phyloP scores from a whole-genome alignment of 2,113 vertebrate genomes.

The Tor tambroides region DNA sequence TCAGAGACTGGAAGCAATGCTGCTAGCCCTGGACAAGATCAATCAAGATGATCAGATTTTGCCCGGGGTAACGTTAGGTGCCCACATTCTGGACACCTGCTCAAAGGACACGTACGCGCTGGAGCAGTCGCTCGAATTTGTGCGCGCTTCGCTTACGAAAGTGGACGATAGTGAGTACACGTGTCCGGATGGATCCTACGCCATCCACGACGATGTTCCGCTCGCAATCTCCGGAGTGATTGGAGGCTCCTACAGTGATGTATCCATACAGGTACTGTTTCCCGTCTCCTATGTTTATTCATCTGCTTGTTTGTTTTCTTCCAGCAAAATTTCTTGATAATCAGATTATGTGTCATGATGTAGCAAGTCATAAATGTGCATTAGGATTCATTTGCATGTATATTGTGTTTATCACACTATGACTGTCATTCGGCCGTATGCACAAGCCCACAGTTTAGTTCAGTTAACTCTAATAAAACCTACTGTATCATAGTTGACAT shows the following conservation, averaged over 20 bases:
- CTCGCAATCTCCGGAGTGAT: slow-evolving; percentile 95
- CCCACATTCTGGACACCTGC: slow-evolving; percentile 97
- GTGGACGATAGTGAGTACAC: slow-evolving; percentile 95
- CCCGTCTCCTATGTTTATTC: not conserved
- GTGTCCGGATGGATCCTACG: slow-evolving; percentile 94
- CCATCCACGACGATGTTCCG: slow-evolving; percentile 89
- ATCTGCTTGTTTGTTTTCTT: not conserved
- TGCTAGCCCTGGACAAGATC: slow-evolving; percentile 93
- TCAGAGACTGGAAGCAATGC: slow-evolving; percentile 97
- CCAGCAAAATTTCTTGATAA: not conserved
- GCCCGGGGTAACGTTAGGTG: slow-evolving; percentile 87
- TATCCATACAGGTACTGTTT: slow-evolving; percentile 92
- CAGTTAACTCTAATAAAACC: not conserved
- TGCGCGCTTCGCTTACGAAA: slow-evolving; percentile 92
- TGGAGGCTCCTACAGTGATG: slow-evolving; percentile 96
- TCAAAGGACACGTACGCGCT: slow-evolving; percentile 98
- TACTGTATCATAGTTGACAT: not conserved
- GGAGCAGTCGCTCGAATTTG: slow-evolving; percentile 97
- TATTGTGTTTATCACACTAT: slow-evolving; percentile 35
- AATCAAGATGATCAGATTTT: slow-evolving; percentile 89
- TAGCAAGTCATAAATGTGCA: slow-evolving; percentile 56
- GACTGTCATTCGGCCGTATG: not conserved
- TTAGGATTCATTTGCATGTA: slow-evolving; percentile 56
- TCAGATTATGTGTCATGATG: not conserved
- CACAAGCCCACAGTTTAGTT: not conserved